Percentiles rank a stretch among this genome's conserved stretches.
Evolutionary conservation across 1,140 invertebrate species (phyloP).

Genomic region (Diploscapter pachys): DNA sequence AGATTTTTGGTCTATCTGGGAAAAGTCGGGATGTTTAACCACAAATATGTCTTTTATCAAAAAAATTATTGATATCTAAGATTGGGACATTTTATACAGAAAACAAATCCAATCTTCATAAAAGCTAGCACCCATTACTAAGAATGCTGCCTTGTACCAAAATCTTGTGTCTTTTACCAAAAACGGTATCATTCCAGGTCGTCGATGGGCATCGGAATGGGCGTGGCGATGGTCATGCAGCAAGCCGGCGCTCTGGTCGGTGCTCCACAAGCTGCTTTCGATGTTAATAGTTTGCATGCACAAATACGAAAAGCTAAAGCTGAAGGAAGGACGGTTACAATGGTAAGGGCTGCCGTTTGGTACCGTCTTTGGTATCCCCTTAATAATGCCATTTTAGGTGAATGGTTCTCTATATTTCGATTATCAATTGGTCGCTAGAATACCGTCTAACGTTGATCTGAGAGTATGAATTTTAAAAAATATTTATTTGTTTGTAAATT

Average conservation of each 20-base stretch:
- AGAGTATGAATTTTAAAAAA: slow-evolving; percentile 24
- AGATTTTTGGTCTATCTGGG: too few relatives aligned
- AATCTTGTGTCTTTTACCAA: too few relatives aligned
- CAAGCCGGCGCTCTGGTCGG: slow-evolving; percentile 46
- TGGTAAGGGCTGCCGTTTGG: slow-evolving; percentile 13
- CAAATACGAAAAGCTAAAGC: slow-evolving; percentile 50
- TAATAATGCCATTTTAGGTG: too few relatives aligned
- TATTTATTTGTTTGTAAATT: too few relatives aligned
- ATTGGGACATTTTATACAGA: too few relatives aligned
- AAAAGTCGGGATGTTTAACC: too few relatives aligned
- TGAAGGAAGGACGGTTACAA: slow-evolving; percentile 46
- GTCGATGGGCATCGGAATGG: slow-evolving; percentile 45
- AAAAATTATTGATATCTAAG: too few relatives aligned
- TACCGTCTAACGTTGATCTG: slow-evolving; percentile 38
- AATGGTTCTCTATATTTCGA: slow-evolving; percentile 50
- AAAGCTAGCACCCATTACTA: too few relatives aligned
- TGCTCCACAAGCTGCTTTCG: slow-evolving; percentile 33
- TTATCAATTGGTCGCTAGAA: slow-evolving; percentile 44
- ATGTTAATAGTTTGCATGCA: slow-evolving; percentile 36
- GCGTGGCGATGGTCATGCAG: slow-evolving; percentile 53
- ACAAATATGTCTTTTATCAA: too few relatives aligned
- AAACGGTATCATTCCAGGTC: slow-evolving; percentile 15
- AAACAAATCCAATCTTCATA: too few relatives aligned
- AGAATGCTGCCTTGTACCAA: too few relatives aligned
- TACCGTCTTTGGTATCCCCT: too few relatives aligned